A percentile compares a stretch with the other conserved stretches of the same genome.
These are phyloP conservation scores for Rhingia campestris DNA, from an alignment of 2,888 invertebrate genomes.

Conservation along the genomic window DNA sequence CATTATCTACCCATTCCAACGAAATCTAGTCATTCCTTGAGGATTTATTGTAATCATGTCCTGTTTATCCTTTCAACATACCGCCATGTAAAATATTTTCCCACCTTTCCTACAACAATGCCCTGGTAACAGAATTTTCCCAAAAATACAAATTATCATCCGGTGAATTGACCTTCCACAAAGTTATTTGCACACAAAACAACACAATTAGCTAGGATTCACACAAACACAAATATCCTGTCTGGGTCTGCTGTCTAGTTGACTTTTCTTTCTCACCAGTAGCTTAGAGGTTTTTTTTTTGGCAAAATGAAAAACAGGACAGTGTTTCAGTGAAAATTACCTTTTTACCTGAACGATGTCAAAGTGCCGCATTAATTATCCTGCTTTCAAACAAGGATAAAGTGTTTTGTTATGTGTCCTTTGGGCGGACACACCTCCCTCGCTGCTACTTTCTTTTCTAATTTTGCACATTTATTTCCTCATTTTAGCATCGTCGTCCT, in stretches of 20 bases:
- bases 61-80: conserved; percentile 32
- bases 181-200: conserved; percentile 53
- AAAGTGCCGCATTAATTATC: conserved; percentile 74
- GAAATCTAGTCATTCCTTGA: background rate
- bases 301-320: conserved; percentile 55
- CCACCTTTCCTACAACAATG: conserved; percentile 4
- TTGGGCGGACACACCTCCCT: conserved; percentile 62
- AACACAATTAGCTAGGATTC: conserved; percentile 62
- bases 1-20: conserved; percentile 2
- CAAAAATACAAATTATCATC: conserved; percentile 58
- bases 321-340: conserved; percentile 65
- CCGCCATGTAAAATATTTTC: conserved; percentile 32
- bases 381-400: conserved; percentile 70
- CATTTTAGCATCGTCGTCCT: conserved; percentile 46
- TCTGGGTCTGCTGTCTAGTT: background rate
- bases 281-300: background rate
- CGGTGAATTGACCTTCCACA: conserved; percentile 58
- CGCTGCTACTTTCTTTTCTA: conserved; percentile 41
- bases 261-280: background rate
- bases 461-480: conserved; percentile 69
- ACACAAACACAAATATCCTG: conserved; percentile 44
- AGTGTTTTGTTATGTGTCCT: conserved; percentile 72
- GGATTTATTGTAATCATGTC: background rate
- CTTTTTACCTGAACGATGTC: conserved; percentile 68
- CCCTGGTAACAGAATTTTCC: conserved; percentile 12